These are phyloP conservation scores for Scaeva pyrastri DNA, from an alignment of 2,888 invertebrate genomes.

Conservation along the genomic window DNA sequence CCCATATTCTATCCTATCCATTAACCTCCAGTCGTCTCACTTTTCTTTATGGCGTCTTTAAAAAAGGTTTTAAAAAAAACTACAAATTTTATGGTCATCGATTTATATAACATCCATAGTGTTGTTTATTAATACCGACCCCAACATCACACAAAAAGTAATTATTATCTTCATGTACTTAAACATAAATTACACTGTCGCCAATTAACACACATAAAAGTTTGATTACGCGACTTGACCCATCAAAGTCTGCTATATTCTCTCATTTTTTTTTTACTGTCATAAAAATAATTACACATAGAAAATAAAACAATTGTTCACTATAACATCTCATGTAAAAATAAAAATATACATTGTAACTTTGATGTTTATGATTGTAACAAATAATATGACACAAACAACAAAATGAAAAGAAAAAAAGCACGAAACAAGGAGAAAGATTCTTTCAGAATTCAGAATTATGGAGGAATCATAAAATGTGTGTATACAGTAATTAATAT, in stretches of 20 bases:
- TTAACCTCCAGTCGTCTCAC: not conserved
- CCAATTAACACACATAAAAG: slow-evolving; percentile 49
- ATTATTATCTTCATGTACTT: slow-evolving; percentile 37
- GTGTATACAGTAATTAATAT: slow-evolving; percentile 50
- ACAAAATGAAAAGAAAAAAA: not conserved
- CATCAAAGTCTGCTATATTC: slow-evolving; percentile 37
- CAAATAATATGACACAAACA: not conserved
- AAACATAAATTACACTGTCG: slow-evolving; percentile 56
- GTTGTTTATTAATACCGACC: slow-evolving; percentile 35
- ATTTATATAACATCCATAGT: slow-evolving; percentile 45
- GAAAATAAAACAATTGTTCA: slow-evolving; percentile 30
- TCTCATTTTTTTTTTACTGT: not conserved
- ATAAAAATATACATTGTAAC: slow-evolving; percentile 48
- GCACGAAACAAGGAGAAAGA: not conserved
- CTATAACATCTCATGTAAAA: slow-evolving; percentile 20
- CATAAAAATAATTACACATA: slow-evolving; percentile 36
- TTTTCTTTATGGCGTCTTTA: slow-evolving; percentile 21
- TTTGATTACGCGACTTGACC: slow-evolving; percentile 33
- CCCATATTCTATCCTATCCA: not conserved
- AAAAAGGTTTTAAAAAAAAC: slow-evolving; percentile 7
- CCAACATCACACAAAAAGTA: slow-evolving; percentile 18
- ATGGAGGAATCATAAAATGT: slow-evolving; percentile 53
- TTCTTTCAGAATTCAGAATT: slow-evolving; percentile 33
- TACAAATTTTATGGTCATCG: slow-evolving; percentile 49
- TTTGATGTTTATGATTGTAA: slow-evolving; percentile 33